Conservation (phyloP, 2,797 vertebrate species). For the Sebastiscus tertius region DNA sequence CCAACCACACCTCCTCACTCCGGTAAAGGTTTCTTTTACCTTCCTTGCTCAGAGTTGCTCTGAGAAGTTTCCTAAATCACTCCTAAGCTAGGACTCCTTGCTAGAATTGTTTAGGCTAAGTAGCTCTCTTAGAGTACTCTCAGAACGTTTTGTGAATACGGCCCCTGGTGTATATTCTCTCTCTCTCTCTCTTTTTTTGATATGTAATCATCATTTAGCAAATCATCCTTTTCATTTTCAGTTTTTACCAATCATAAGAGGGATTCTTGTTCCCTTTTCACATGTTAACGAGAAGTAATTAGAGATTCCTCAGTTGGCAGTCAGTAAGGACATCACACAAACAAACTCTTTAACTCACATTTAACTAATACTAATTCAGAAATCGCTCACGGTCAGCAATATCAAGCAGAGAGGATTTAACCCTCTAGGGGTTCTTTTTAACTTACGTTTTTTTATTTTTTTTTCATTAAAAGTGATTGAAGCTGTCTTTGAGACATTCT, state of each 20-base stretch:
- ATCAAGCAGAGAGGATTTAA: neutral
- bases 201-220: neutral
- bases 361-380: neutral
- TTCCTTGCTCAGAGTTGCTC: too few relatives aligned
- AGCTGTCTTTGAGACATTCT: constrained; percentile 7
- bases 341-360: constrained; percentile 1
- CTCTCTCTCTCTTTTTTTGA: neutral
- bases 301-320: neutral
- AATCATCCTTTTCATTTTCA: neutral
- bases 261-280: neutral
- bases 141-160: too few relatives aligned
- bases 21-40: too few relatives aligned
- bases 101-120: too few relatives aligned
- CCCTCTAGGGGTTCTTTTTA: constrained; percentile 10
- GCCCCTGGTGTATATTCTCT: neutral
- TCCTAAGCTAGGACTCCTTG: too few relatives aligned
- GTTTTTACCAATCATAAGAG: neutral
- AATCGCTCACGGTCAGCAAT: neutral
- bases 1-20: too few relatives aligned
- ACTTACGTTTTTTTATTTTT: neutral
- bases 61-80: too few relatives aligned
- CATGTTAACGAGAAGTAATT: neutral
- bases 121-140: too few relatives aligned
- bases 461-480: constrained; percentile 22
- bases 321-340: neutral